Base-by-base conservation (phyloP, 2,888 invertebrate genomes). In the Campoletis raptor region DNA sequence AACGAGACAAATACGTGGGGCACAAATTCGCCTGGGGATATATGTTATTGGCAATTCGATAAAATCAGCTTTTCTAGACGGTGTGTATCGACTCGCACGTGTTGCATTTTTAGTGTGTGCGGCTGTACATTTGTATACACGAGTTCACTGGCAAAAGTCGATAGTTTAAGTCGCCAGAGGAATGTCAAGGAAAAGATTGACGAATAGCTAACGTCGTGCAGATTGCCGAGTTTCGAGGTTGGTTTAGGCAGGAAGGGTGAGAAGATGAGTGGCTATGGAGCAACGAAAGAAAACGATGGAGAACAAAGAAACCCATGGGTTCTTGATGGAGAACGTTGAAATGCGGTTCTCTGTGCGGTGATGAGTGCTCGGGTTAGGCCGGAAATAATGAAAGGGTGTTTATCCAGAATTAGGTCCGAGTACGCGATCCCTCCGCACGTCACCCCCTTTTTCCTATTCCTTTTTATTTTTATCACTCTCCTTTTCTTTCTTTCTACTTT, bases 331-430 rank as follows among this genome's bases (percentile, higher is more conserved):
- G 79, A 66, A 67, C 76, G 72, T 79, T 77, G 54, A 85, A 81
- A 80, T 83, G 80, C 82, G 77, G 80, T 67, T 54, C 61, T 77
- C 69, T 83, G 84, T 61, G 83, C 24, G 57, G 69, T 15, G 84
- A 80, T 69, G 85, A 74, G 81, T 83, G 82, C 69, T 61, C 72
- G 85, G 74, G 78, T 69, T 87, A 87, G 89, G 80, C 90, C 88
- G 91, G 91, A 92, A 93, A 93, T 93, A 93, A 94, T 92, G 93
- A 93, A 92, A 93, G 93, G 91, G 92, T 93, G 92, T 93, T 94
- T 94, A 93, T 93, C 92, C 91, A 92, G 92, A 93, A 94, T 93
- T 93, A 93, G 92, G 92, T 91, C 90, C 89, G 88, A 90, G 85
- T 88, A 88, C 88, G 85, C 87, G 40, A 40, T 57, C 52, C 36